phyloP scores from a whole-genome alignment of 1,140 invertebrate genomes.

The Euglossa dilemma region DNA sequence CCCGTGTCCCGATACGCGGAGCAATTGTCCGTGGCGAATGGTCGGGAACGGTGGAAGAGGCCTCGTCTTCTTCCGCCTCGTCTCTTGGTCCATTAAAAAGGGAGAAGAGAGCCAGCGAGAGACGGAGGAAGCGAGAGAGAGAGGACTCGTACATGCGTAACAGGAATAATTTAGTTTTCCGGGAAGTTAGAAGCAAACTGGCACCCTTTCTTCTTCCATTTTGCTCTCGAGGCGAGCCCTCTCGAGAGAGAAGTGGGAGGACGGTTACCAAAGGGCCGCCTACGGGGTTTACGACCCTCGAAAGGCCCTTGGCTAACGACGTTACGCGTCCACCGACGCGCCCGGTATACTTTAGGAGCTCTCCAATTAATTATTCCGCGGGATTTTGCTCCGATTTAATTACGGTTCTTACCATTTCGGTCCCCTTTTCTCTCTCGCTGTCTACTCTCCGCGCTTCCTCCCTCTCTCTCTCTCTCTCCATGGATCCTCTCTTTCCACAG shows the following conservation, averaged over 20 bases:
- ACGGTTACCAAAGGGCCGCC: slow-evolving; percentile 66
- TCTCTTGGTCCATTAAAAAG: neutral
- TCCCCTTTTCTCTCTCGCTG: slow-evolving; percentile 42
- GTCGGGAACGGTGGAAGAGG: neutral
- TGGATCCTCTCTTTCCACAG: slow-evolving; percentile 14
- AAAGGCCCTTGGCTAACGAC: slow-evolving; percentile 73
- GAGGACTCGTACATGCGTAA: slow-evolving; percentile 39
- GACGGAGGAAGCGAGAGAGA: neutral
- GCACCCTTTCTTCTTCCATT: slow-evolving; percentile 68
- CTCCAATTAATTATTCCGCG: slow-evolving; percentile 79
- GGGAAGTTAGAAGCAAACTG: slow-evolving; percentile 59
- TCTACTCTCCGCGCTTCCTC: slow-evolving; percentile 24
- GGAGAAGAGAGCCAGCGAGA: neutral
- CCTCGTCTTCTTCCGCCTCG: neutral
- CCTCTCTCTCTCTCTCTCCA: slow-evolving; percentile 27
- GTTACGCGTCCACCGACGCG: slow-evolving; percentile 75
- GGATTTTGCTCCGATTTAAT: slow-evolving; percentile 78
- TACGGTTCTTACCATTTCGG: slow-evolving; percentile 73
- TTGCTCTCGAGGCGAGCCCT: slow-evolving; percentile 62
- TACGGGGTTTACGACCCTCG: slow-evolving; percentile 71
- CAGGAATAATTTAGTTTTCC: slow-evolving; percentile 67
- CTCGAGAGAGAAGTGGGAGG: slow-evolving; percentile 58
- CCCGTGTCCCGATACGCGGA: neutral
- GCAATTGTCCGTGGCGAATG: neutral
- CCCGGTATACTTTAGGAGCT: slow-evolving; percentile 73